Evolutionary conservation across 2,888 invertebrate species (phyloP).

Genomic region (Drosophila histrio): DNA sequence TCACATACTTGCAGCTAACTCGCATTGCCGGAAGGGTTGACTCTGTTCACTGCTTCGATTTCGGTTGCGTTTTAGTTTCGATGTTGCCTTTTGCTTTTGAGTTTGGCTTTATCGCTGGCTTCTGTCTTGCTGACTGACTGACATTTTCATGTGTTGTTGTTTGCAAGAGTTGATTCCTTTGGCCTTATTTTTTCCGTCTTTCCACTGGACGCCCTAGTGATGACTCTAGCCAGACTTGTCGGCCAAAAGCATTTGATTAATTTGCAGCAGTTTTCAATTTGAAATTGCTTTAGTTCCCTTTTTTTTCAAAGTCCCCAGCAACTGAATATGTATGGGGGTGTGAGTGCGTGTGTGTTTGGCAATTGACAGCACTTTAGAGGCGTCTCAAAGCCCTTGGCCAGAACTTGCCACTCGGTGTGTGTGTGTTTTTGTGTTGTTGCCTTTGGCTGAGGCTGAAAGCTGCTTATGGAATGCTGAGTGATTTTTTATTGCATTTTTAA

Average conservation of each 20-base stretch:
- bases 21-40: slow-evolving; percentile 58
- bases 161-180: slow-evolving; percentile 40
- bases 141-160: slow-evolving; percentile 55
- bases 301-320: slow-evolving; percentile 23
- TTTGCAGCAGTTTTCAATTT: slow-evolving; percentile 77
- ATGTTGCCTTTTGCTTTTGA: slow-evolving; percentile 37
- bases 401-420: slow-evolving; percentile 14
- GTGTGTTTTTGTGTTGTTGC: slow-evolving; percentile 2
- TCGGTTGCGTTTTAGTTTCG: slow-evolving; percentile 25
- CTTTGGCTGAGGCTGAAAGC: slow-evolving; percentile 31
- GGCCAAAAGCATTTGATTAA: slow-evolving; percentile 72
- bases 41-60: no score
- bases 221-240: slow-evolving; percentile 27
- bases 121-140: slow-evolving; percentile 62
- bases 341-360: slow-evolving; percentile 12
- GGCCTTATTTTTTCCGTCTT: slow-evolving; percentile 21
- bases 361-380: slow-evolving; percentile 46
- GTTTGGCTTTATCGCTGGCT: slow-evolving; percentile 55
- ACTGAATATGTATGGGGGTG: background rate
- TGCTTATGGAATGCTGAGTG: slow-evolving; percentile 49
- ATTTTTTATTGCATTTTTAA: slow-evolving; percentile 59
- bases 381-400: slow-evolving; percentile 26
- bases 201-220: slow-evolving; percentile 17
- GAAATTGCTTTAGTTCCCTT: slow-evolving; percentile 66
- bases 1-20: background rate